phyloP scores from a whole-genome alignment of 1,140 invertebrate genomes.

The Zaprionus ghesquierei region DNA sequence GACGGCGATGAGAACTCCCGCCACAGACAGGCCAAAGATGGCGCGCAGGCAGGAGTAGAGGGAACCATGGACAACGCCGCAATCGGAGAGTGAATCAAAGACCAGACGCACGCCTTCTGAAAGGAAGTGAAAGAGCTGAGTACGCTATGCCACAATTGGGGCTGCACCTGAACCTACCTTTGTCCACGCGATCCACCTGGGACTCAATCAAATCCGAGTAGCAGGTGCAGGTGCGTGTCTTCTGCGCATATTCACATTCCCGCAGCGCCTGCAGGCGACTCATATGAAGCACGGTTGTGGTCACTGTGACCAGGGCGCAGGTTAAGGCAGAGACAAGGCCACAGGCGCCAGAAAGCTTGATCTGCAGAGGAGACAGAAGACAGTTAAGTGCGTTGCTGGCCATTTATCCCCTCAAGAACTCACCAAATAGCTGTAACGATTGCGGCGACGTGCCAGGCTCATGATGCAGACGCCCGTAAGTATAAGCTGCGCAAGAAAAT shows the following conservation, averaged over 20 bases:
- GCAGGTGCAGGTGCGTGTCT: conserved; percentile 90
- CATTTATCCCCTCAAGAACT: conserved; percentile 70
- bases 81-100: conserved; percentile 92
- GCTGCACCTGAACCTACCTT: conserved; percentile 83
- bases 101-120: conserved; percentile 85
- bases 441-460: conserved; percentile 91
- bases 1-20: conserved; percentile 94
- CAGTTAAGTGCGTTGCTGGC: neutral
- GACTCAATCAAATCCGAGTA: conserved; percentile 86
- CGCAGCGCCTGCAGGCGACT: conserved; percentile 92
- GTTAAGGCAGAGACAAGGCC: conserved; percentile 92
- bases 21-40: conserved; percentile 94
- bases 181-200: conserved; percentile 84
- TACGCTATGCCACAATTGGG: neutral
- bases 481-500: conserved; percentile 85
- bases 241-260: conserved; percentile 92
- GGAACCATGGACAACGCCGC: conserved; percentile 93
- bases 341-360: conserved; percentile 92
- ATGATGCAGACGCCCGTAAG: conserved; percentile 93
- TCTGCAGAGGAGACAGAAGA: conserved; percentile 83
- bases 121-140: conserved; percentile 16
- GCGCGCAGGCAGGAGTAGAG: conserved; percentile 93
- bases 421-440: conserved; percentile 93
- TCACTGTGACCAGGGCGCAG: conserved; percentile 94
- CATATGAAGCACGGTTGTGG: conserved; percentile 96